Evolutionary conservation across 2,888 invertebrate genomes (phyloP), one percentile per base, ranked within the genome.

Genomic region (Brachycybe producta): DNA sequence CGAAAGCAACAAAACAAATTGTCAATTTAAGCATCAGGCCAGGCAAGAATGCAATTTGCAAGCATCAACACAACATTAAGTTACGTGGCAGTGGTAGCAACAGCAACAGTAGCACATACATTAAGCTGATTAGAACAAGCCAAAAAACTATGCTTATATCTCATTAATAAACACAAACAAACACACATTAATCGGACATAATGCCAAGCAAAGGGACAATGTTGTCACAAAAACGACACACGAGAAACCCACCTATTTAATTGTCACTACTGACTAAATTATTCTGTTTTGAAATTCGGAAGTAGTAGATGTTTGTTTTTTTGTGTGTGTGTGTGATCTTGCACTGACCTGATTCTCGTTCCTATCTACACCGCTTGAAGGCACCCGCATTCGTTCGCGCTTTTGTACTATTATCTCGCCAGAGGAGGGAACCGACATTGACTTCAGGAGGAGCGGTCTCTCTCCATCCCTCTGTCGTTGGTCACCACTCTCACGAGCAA

Each of bases 281-380:
- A n/a, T n/a, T n/a, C n/a, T n/a, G n/a, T n/a, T n/a, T n/a, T n/a
- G n/a, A n/a, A n/a, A n/a, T n/a, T n/a, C n/a, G n/a, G n/a, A n/a
- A n/a, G n/a, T n/a, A n/a, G n/a, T n/a, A n/a, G n/a, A n/a, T n/a
- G n/a, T n/a, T n/a, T n/a, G n/a, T n/a, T n/a, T n/a, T n/a, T n/a
- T n/a, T n/a, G n/a, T n/a, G n/a, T n/a, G n/a, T n/a, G n/a, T n/a
- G n/a, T n/a, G n/a, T n/a, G n/a, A n/a, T n/a, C 2, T 38, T 21
- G 19, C 32, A 49, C 49, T 49, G 40, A 49, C 49, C 49, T 49
- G 49, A 43, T 49, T 48, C 32, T 48, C 40, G 36, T 23, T 48
- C 36, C 27, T 40, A 48, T 48, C 40, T 48, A 48, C 48, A n/a
- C n/a, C n/a, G 40, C 24, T 40, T 7, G 36, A 19, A 15, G 48